Evolutionary conservation across 2,888 invertebrate genomes (phyloP).

Genomic region (Agriopis marginaria): DNA sequence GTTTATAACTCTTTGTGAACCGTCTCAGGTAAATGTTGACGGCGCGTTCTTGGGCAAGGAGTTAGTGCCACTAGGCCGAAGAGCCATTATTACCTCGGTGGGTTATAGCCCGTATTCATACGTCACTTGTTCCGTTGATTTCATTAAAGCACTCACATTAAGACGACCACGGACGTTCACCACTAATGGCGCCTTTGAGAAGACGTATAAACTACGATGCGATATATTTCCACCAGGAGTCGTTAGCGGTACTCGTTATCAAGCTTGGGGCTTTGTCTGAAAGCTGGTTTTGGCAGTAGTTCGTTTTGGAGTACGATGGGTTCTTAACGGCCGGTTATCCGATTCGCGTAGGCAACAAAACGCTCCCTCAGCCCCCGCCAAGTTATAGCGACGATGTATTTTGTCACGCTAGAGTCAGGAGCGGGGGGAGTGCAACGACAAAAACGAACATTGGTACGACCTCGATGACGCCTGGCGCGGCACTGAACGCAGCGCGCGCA

Average conservation of each 20-base stretch:
- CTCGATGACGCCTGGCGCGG: too few species aligned
- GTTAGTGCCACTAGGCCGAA: too few species aligned
- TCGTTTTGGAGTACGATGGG: neutral
- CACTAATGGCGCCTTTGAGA: constrained; percentile 11
- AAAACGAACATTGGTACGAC: too few species aligned
- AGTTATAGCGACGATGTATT: too few species aligned
- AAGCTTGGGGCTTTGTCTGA: neutral
- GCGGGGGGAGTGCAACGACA: too few species aligned
- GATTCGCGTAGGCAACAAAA: too few species aligned
- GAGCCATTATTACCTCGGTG: neutral
- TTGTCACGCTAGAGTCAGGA: too few species aligned
- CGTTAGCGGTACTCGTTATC: constrained; percentile 31
- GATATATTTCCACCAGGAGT: constrained; percentile 33
- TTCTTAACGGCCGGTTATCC: neutral
- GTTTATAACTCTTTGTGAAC: too few species aligned
- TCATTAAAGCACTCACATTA: constrained; percentile 13
- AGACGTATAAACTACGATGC: constrained; percentile 37
- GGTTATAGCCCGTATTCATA: neutral
- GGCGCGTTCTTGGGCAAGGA: too few species aligned
- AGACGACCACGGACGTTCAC: neutral
- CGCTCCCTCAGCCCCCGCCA: too few species aligned
- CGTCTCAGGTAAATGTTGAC: too few species aligned
- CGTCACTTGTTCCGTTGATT: constrained; percentile 7
- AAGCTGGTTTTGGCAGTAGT: neutral
- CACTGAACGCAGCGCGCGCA: too few species aligned